Evolutionary conservation across 2,113 vertebrate genomes (phyloP).

Genomic region (Stegastes partitus): DNA sequence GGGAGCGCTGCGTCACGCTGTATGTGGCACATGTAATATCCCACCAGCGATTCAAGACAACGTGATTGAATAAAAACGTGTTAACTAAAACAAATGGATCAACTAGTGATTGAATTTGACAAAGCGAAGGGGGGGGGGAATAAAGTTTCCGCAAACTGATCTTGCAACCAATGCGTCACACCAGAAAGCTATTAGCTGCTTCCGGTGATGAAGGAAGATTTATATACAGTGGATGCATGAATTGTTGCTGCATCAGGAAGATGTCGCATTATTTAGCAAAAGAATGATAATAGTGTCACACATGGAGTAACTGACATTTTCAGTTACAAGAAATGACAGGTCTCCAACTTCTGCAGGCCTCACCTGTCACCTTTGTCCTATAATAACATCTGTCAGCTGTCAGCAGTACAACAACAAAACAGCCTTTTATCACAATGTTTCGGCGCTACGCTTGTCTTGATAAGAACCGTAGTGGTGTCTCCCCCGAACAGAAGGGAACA

Average conservation of each 20-base stretch:
- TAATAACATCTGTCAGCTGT: conserved; percentile 50
- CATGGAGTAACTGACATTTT: conserved; percentile 39
- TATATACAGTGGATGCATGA: not conserved
- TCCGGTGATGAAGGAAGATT: not conserved
- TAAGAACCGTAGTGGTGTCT: conserved; percentile 26
- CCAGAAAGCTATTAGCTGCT: not conserved
- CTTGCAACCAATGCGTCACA: not conserved
- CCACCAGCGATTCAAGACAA: not conserved
- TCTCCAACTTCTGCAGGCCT: conserved; percentile 43
- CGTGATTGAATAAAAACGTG: not conserved
- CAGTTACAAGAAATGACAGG: conserved; percentile 18
- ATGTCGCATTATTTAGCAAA: conserved; percentile 23
- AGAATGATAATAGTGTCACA: conserved; percentile 34
- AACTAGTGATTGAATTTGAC: not conserved
- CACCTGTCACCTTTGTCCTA: conserved; percentile 46
- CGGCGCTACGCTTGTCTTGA: conserved; percentile 13
- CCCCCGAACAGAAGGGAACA: conserved; percentile 18
- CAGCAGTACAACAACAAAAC: conserved; percentile 46
- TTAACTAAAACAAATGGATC: not conserved
- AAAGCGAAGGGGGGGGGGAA: not conserved
- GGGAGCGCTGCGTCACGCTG: too few species aligned
- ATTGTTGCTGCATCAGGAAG: conserved; percentile 3
- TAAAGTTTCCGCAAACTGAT: not conserved
- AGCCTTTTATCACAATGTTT: conserved; percentile 35
- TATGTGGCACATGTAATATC: not conserved